Evolutionary conservation across 2,797 vertebrate species (phyloP).

Genomic region (Clangula hyemalis): DNA sequence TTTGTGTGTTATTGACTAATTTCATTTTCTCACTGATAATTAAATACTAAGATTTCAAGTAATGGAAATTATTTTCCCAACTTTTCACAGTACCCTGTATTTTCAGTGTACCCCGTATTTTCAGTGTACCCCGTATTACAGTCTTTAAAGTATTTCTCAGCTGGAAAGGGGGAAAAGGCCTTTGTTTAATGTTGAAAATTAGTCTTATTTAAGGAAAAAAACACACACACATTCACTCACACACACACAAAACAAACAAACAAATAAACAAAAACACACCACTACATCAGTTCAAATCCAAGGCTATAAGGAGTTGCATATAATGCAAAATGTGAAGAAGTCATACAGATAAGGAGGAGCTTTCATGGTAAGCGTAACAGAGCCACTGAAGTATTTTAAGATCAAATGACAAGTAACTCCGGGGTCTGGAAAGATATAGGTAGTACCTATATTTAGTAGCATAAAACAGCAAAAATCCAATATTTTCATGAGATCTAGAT

Average conservation of each 20-base stretch:
- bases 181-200: not conserved
- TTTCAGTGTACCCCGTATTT: not conserved
- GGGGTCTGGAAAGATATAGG: not conserved
- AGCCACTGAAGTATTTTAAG: not conserved
- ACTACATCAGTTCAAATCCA: not conserved
- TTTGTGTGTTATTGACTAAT: not conserved
- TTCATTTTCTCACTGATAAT: not conserved
- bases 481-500: not conserved
- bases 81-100: not conserved
- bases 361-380: accelerated
- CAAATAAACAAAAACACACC: no score
- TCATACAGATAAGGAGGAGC: not conserved
- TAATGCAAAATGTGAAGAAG: not conserved
- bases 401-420: not conserved
- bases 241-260: not conserved
- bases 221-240: no score
- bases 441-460: not conserved
- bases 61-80: not conserved
- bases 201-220: not conserved
- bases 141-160: not conserved
- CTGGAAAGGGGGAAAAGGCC: not conserved
- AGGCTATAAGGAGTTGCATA: not conserved
- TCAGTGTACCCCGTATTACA: not conserved
- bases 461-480: not conserved
- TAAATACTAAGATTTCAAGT: not conserved